Conservation (phyloP, 64 coral and sea anemone genomes). For the Montipora sp. region DNA sequence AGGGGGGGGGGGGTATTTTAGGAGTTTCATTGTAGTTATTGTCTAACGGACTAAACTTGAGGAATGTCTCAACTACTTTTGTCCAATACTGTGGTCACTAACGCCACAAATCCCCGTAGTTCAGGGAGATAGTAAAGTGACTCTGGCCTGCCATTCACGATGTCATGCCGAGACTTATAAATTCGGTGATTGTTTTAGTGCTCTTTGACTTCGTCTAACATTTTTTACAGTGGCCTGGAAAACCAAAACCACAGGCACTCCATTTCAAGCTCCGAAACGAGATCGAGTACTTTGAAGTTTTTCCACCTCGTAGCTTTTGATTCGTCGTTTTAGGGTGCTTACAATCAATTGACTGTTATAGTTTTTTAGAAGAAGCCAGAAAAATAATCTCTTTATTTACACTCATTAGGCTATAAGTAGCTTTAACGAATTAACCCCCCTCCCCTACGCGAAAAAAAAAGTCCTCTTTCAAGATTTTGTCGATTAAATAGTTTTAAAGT, state of each 20-base stretch:
- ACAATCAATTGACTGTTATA: constrained; percentile 54
- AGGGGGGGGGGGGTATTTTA: too few species aligned
- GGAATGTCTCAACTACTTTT: too few species aligned
- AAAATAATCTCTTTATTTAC: constrained; percentile 53
- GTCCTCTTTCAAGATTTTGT: too few species aligned
- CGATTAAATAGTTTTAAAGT: too few species aligned
- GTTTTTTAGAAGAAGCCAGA: constrained; percentile 1
- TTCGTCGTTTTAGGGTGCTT: constrained; percentile 75
- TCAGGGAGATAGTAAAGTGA: constrained; percentile 49
- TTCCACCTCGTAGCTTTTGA: constrained; percentile 64
- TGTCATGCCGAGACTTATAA: constrained; percentile 54
- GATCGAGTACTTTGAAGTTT: too few species aligned
- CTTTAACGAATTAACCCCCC: too few species aligned
- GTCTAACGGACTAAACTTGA: too few species aligned
- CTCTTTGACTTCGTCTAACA: constrained; percentile 47
- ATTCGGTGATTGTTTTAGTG: constrained; percentile 57
- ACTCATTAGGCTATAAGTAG: too few species aligned
- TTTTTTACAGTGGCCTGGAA: constrained; percentile 38
- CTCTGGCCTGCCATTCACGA: constrained; percentile 50
- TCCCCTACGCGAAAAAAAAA: too few species aligned
- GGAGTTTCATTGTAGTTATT: too few species aligned
- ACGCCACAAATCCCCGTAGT: constrained; percentile 2
- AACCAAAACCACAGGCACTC: constrained; percentile 62
- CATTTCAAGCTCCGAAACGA: neutral
- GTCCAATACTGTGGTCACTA: too few species aligned